Evolutionary conservation across 2,113 vertebrate species (phyloP), one percentile per base, ranked within the genome.

Genomic region (Indicator maculatus): DNA sequence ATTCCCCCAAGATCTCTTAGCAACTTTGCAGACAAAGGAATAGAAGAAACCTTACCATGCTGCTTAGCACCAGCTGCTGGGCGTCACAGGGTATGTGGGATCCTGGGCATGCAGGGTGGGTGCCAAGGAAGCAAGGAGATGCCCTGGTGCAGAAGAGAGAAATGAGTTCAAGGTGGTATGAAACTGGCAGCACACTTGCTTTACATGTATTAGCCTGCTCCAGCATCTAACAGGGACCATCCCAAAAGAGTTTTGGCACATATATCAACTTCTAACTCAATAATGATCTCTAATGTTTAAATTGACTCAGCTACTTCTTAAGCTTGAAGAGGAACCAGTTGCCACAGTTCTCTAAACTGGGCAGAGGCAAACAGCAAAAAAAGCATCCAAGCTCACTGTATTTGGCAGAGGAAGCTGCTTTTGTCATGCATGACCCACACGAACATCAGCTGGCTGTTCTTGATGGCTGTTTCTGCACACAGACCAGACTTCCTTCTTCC

Each of bases 81-180:
- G 21, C 53, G 28, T 55, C 2, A 1, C 2, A 2, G 17, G 16
- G 14, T 3, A 1, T 1, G 1, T 11, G 38, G 36, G 11, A 65
- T 65, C 12, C 39, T 31, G 17, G 24, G 28, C 2, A 0, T 7
- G 12, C 23, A 28, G 28, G 20, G 17, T 5, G 7, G 45, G 12
- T n/a, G 24, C 19, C n/a, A 53, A 53, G 53, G 20, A 36, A 33
- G 33, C 55, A 73, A 38, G 50, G 13, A 38, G 18, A 21, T 63
- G 30, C 13, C n/a, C 39, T 55, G 16, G 9, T 50, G 52, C 18
- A 83, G 50, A 30, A 60, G 26, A 23, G 4, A 77, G 21, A 76
- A 88, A 61, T 65, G 47, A 30, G 33, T 39, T 55, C 55, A 66
- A 24, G 8, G 30, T 65, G 30, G 41, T 0, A 0, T 31, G 16